Evolutionary conservation across 2,888 invertebrate species (phyloP).

Genomic region (Phengaris arion): DNA sequence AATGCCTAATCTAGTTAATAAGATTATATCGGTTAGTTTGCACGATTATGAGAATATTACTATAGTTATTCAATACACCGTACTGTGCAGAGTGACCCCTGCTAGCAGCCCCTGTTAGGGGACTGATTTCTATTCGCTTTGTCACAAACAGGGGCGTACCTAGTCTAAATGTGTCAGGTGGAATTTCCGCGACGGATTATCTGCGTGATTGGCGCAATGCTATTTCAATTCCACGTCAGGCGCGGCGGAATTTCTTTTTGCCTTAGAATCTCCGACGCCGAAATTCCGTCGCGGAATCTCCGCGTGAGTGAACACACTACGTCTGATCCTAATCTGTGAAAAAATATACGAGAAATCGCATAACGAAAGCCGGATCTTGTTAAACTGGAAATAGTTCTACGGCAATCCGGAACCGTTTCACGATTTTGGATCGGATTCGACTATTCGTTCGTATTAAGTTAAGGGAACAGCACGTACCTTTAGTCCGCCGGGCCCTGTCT

Average conservation of each 20-base stretch:
- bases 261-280: not conserved
- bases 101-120: not conserved
- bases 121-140: slow-evolving; percentile 8
- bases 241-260: no score
- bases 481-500: slow-evolving; percentile 66
- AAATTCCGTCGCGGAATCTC: not conserved
- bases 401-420: not conserved
- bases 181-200: not conserved
- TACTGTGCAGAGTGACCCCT: not conserved
- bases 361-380: no score
- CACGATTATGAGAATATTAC: not conserved
- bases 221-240: no score
- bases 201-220: not conserved
- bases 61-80: not conserved
- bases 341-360: no score
- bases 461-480: slow-evolving; percentile 52
- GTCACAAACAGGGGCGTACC: not conserved
- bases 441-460: not conserved
- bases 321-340: not conserved
- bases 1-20: not conserved
- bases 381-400: not conserved
- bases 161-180: not conserved
- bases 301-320: not conserved
- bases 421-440: not conserved
- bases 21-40: not conserved